Conservation (phyloP, 1,140 invertebrate species). For the Drosophila sproati region DNA sequence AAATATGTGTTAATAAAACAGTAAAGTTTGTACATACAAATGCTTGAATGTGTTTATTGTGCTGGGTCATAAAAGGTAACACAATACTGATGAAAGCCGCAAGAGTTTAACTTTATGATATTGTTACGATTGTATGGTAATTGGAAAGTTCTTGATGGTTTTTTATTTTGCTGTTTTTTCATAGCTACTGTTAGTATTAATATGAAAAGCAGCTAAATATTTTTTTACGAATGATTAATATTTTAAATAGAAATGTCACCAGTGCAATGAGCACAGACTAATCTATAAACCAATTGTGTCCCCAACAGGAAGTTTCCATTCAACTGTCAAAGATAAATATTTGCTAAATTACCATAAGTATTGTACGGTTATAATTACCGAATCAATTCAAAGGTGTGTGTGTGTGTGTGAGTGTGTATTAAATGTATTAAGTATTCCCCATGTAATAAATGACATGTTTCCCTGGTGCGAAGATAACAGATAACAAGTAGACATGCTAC, state of each 20-base stretch:
- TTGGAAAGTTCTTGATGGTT: background rate
- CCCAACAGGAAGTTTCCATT: conserved; percentile 5
- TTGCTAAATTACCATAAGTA: conserved; percentile 20
- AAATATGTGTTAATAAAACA: conserved; percentile 43
- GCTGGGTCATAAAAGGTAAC: background rate
- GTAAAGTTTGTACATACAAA: conserved; percentile 25
- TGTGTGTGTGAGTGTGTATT: background rate
- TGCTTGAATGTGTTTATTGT: background rate
- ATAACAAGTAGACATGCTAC: conserved; percentile 64
- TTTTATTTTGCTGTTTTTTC: background rate
- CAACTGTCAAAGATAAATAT: conserved; percentile 29
- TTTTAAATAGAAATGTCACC: background rate
- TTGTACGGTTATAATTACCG: background rate
- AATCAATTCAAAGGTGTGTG: background rate
- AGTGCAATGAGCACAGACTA: conserved; percentile 6
- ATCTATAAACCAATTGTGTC: background rate
- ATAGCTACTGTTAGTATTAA: too few species aligned
- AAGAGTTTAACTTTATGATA: background rate
- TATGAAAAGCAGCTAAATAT: background rate
- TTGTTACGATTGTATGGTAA: conserved; percentile 6
- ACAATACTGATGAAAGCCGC: background rate
- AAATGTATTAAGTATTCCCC: conserved; percentile 15
- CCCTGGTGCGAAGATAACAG: conserved; percentile 66
- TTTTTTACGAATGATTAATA: background rate
- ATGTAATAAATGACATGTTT: conserved; percentile 46